Base-by-base conservation (phyloP, 2,113 vertebrate species). In the Cololabis saira region DNA sequence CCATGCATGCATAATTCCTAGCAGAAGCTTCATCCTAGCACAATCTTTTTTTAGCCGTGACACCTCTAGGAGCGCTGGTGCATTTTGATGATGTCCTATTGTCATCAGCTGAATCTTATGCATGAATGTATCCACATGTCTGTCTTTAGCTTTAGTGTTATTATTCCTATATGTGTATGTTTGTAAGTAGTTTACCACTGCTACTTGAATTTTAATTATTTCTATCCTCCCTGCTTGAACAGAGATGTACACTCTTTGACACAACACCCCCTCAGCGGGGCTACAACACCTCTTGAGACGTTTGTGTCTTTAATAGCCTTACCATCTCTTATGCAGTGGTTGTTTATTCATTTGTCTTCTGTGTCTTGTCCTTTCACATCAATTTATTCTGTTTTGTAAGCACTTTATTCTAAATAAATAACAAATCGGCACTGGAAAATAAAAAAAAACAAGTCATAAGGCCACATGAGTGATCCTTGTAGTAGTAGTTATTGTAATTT, bases 1-100 rank as follows among this genome's bases (percentile, higher is more conserved):
- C 61, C 27, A 58, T 50, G 63, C 49, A 54, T 57, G 56, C 24
- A 27, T 68, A 71, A 63, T 64, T 71, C 54, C 45, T 17, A 30
- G 33, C 42, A 44, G 54, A 21, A 53, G 73, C 56, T 68, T 30
- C 56, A 19, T 50, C 42, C 18, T 61, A 41, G 43, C 27, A 41
- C 21, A 41, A 54, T 33, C 44, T 45, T 37, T 9, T 40, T 52
- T 63, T 9, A 55, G 44, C 64, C 30, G 53, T 50, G 43, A 78
- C 19, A 54, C 66, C 47, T 56, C 12, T 33, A 37, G n/a, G 27
- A 75, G 17, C 40, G 13, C 12, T 22, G n/a, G n/a, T 47, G 45
- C n/a, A 63, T 68, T 62, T 27, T 51, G 41, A 61, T 15, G 27
- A 61, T 6, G 12, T 6, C 2, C 42, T 30, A 5, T 19, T 50